Percentiles rank a stretch among this genome's conserved stretches.
Conservation (phyloP, 2,113 vertebrate genomes). For the Poeciliopsis prolifica region DNA sequence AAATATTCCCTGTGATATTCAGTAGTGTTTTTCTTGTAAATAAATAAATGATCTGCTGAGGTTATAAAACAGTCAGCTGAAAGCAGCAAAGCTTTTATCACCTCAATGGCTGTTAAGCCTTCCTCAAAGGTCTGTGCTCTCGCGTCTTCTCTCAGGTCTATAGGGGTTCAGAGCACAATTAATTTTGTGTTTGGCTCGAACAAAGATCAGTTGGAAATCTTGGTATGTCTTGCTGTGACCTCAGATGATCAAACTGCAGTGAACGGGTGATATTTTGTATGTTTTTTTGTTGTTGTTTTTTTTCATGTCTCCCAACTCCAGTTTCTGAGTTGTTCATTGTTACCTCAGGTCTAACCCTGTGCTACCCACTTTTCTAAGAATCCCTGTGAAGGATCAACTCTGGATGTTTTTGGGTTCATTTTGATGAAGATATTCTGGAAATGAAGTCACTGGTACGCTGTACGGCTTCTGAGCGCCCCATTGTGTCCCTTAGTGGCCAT, state of each 20-base stretch:
- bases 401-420: conserved; percentile 28
- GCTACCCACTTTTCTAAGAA: conserved; percentile 12
- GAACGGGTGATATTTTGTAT: conserved; percentile 5
- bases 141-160: conserved; percentile 31
- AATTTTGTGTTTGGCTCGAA: conserved; percentile 48
- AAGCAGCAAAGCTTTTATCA: conserved; percentile 35
- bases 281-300: conserved; percentile 10
- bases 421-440: conserved; percentile 57
- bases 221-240: conserved; percentile 9
- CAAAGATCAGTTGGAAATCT: conserved; percentile 45
- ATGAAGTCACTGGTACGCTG: conserved; percentile 69
- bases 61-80: not conserved
- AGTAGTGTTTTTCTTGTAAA: not conserved
- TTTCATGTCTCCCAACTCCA: conserved; percentile 29
- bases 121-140: conserved; percentile 46
- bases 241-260: conserved; percentile 47
- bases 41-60: not conserved
- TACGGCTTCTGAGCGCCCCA: conserved; percentile 65
- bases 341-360: conserved; percentile 49
- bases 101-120: conserved; percentile 22
- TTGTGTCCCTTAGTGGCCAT: conserved; percentile 69
- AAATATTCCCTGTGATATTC: not conserved
- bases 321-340: conserved; percentile 36
- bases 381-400: conserved; percentile 23
- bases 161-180: conserved; percentile 55